phyloP scores from a whole-genome alignment of 2,797 vertebrate species.

The Eulemur coronatus region DNA sequence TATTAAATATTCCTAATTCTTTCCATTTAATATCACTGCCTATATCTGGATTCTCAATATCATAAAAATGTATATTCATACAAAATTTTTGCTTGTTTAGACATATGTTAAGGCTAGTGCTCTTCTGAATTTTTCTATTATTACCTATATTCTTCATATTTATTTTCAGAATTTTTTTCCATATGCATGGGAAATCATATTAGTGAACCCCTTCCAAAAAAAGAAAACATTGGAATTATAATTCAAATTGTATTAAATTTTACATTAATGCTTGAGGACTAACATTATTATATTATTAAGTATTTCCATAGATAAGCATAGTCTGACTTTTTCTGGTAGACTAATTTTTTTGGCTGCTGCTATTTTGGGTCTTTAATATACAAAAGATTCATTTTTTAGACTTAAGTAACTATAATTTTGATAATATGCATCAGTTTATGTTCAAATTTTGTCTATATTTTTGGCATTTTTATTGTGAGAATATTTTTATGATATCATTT shows the following conservation, averaged over 20 bases:
- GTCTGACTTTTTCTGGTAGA: neutral
- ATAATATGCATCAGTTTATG: neutral
- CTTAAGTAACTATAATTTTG: neutral
- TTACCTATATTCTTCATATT: neutral
- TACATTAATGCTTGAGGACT: neutral
- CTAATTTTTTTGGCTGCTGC: neutral
- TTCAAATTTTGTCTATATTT: neutral
- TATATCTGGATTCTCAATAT: neutral
- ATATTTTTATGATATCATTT: neutral
- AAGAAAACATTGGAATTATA: neutral
- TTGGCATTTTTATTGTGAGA: neutral
- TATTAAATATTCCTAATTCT: neutral
- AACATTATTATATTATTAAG: neutral
- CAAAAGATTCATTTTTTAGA: neutral
- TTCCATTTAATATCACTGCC: neutral
- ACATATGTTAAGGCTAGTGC: neutral
- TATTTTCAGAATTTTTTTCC: neutral
- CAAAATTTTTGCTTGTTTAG: neutral
- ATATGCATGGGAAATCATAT: neutral
- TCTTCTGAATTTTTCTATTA: neutral
- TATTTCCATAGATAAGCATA: neutral
- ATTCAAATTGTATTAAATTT: neutral
- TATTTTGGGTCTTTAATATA: neutral
- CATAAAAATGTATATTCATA: neutral
- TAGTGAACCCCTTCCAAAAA: neutral